Evolutionary conservation across 2,888 invertebrate genomes (phyloP), one percentile per base, ranked within the genome.

Genomic region (Catocala nupta): DNA sequence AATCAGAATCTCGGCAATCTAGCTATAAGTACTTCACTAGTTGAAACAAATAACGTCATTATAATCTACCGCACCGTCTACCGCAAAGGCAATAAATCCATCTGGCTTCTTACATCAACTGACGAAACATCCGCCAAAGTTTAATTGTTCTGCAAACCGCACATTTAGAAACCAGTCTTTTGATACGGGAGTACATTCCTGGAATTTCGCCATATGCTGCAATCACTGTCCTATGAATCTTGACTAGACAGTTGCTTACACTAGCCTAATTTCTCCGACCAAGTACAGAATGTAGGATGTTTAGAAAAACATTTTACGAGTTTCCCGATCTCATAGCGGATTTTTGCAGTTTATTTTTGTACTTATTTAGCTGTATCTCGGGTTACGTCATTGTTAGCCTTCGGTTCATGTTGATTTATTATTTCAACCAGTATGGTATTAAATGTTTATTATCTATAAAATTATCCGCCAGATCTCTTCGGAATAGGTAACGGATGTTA

Each of bases 201-300:
- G 39, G 68, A 73, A 73, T 39, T 36, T 48, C 16, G 34, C 63
- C 63, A 69, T 62, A 65, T 70, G 68, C 55, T 72, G 12, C 67
- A 55, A 68, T 65, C 59, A 47, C 49, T 64, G 60, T 43, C 54
- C 61, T 56, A 81, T 82, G 76, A 83, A 83, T 82, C 80, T 83
- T 71, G 51, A n/a, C 71, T 63, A 59, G 75, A 73, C 72, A 78
- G 70, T 73, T 82, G 75, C 80, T 81, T 81, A 80, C 63, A 68
- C 64, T 73, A 72, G 70, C 73, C 73, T 61, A 59, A 67, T 74
- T 77, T 75, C 68, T 63, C 52, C 59, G 45, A 63, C 58, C 66
- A 68, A 77, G 65, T 58, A 64, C 61, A 63, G 43, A 55, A 71
- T 36, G 55, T 63, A 64, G 77, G 78, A 77, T 77, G 78, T 77